Evolutionary conservation across 2,113 vertebrate genomes (phyloP).

Genomic region (Mandrillus leucophaeus): DNA sequence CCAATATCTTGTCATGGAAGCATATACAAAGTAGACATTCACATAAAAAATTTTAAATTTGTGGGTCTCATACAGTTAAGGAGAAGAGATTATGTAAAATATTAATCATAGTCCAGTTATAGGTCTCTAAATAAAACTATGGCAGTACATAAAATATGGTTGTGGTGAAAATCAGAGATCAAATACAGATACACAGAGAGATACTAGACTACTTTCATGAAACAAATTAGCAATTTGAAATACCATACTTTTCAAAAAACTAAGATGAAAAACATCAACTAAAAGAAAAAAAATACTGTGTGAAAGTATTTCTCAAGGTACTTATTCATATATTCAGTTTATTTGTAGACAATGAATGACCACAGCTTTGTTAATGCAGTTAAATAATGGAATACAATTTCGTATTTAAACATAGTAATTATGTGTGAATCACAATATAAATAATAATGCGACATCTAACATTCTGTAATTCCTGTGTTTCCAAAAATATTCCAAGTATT

Average conservation of each 20-base stretch:
- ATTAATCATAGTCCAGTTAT: background rate
- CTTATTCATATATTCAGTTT: background rate
- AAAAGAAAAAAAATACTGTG: background rate
- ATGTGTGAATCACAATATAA: background rate
- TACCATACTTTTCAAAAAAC: accelerated
- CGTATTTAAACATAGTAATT: background rate
- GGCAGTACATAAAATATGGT: background rate
- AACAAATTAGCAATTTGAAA: background rate
- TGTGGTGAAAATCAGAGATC: background rate
- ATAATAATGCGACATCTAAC: background rate
- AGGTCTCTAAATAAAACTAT: background rate
- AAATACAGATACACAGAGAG: background rate
- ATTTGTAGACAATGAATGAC: background rate
- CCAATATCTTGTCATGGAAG: background rate
- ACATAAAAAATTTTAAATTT: background rate
- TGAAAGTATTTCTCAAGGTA: background rate
- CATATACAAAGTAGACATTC: background rate
- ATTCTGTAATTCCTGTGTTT: background rate
- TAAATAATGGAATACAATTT: background rate
- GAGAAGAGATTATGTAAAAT: background rate
- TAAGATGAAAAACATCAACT: background rate
- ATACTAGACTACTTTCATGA: background rate
- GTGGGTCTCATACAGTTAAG: background rate
- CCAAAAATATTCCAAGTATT: slow-evolving; percentile 53
- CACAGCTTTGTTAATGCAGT: background rate